A percentile compares a stretch with the other conserved stretches of the same genome.
Conservation (phyloP, 2,888 invertebrate genomes). For the Muscina levida region DNA sequence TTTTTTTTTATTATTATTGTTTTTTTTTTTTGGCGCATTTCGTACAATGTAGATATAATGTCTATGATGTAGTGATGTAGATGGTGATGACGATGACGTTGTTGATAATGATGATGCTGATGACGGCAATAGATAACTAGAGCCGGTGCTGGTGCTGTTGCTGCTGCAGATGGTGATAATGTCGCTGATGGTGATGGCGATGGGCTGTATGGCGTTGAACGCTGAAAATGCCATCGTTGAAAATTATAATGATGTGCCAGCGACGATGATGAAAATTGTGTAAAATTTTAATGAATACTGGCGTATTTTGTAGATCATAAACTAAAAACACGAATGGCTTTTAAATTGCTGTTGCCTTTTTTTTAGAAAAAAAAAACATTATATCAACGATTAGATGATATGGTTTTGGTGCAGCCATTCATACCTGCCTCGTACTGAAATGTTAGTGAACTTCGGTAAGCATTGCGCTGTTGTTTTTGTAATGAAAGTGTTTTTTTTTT, state of each 20-base stretch:
- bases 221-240: background rate
- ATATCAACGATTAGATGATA: background rate
- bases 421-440: background rate
- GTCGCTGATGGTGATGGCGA: background rate
- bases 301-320: background rate
- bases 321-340: background rate
- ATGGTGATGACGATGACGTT: no score
- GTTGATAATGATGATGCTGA: background rate
- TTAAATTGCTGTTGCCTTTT: background rate
- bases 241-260: background rate
- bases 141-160: background rate
- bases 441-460: slow-evolving; percentile 17
- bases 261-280: slow-evolving; percentile 1
- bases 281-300: slow-evolving; percentile 21
- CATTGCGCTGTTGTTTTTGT: slow-evolving; percentile 10
- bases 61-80: background rate
- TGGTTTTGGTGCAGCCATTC: background rate
- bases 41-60: background rate
- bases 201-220: background rate
- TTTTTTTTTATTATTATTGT: slow-evolving; percentile 10
- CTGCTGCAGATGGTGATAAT: background rate
- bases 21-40: background rate
- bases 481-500: slow-evolving; percentile 5
- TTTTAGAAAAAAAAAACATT: no score
- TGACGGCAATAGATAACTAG: no score